These are phyloP conservation scores for Nothocercus nigrocapillus DNA, from an alignment of 2,113 vertebrate genomes.

Conservation along the genomic window DNA sequence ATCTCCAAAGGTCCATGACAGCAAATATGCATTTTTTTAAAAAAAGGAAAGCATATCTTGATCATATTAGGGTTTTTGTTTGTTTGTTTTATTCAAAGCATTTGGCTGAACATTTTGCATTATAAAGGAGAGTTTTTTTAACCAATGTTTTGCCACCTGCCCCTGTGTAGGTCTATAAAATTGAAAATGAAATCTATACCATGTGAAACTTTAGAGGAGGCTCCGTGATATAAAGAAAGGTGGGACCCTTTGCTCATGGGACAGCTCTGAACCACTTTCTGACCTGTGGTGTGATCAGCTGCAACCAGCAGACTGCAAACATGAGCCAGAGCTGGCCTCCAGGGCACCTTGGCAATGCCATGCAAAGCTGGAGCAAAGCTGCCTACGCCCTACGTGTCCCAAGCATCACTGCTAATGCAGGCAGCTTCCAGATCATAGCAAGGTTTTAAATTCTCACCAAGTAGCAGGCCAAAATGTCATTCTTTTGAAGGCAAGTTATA, in stretches of 20 bases:
- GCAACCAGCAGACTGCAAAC: neutral
- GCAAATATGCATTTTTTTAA: neutral
- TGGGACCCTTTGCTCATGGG: neutral
- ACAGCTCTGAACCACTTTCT: neutral
- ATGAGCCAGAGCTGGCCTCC: neutral
- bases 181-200: neutral
- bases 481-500: neutral
- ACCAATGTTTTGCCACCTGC: neutral
- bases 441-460: neutral
- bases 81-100: neutral
- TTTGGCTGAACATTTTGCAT: neutral
- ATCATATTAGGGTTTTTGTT: neutral
- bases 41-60: neutral
- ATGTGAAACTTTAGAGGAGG: neutral
- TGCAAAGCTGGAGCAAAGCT: neutral
- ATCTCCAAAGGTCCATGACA: neutral
- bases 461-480: neutral
- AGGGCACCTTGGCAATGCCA: neutral
- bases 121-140: neutral
- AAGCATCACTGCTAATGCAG: fast-evolving
- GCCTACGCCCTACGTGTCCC: fast-evolving
- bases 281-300: neutral
- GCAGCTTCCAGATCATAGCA: neutral
- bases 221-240: neutral
- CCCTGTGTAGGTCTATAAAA: neutral